Conservation (phyloP, 2,888 invertebrate genomes). For the Apocheima hispidaria region DNA sequence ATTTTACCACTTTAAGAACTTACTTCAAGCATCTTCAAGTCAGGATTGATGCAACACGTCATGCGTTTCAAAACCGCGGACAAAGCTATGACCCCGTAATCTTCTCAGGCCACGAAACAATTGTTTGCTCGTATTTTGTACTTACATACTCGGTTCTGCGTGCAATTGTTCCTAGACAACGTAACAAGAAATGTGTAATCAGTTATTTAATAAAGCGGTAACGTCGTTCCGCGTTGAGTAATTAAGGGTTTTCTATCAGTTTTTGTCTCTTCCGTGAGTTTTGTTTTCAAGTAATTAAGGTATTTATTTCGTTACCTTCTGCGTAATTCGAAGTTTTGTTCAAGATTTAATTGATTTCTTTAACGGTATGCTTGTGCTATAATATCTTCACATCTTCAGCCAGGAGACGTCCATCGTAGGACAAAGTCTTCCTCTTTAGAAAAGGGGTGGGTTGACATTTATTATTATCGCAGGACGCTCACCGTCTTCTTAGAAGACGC, state of each 20-base stretch:
- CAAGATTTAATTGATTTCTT: no score
- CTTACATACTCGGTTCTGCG: slow-evolving; percentile 7
- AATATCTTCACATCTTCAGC: no score
- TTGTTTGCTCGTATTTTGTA: slow-evolving; percentile 17
- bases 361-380: no score
- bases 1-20: not conserved
- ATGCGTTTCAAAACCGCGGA: slow-evolving; percentile 25
- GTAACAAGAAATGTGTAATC: slow-evolving; percentile 33
- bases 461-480: no score
- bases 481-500: no score
- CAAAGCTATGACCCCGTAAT: slow-evolving; percentile 20
- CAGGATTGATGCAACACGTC: slow-evolving; percentile 23
- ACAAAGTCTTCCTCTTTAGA: no score
- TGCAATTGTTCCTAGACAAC: slow-evolving; percentile 16
- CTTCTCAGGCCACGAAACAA: slow-evolving; percentile 26
- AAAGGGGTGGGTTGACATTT: no score
- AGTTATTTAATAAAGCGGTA: slow-evolving; percentile 31
- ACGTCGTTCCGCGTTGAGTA: slow-evolving; percentile 27
- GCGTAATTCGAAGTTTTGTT: no score
- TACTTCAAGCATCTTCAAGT: not conserved
- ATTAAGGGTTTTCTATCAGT: slow-evolving; percentile 18
- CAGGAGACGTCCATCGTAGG: no score
- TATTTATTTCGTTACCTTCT: not conserved
- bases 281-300: not conserved
- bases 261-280: slow-evolving; percentile 5